Percentiles rank a stretch among this genome's conserved stretches.
Evolutionary conservation across 2,888 invertebrate species (phyloP).

Genomic region (Alitta virens): DNA sequence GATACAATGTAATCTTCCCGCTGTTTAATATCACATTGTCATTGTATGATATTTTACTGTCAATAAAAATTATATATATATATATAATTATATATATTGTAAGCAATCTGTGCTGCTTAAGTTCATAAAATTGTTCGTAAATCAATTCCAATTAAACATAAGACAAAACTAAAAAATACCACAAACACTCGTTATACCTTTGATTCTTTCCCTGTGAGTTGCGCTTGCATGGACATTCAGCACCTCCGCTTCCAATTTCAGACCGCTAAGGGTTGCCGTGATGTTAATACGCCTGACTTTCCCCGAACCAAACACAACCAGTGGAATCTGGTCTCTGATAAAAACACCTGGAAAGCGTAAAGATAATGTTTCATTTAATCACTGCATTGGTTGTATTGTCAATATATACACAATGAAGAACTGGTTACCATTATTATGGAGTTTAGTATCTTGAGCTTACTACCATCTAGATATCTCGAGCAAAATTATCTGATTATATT

Average conservation of each 20-base stretch:
- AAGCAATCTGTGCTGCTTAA: too few species aligned
- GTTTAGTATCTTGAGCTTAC: too few species aligned
- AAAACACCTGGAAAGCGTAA: slow-evolving; percentile 42
- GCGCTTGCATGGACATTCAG: slow-evolving; percentile 86
- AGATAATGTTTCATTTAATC: background rate
- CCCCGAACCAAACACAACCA: slow-evolving; percentile 78
- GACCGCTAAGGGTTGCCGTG: slow-evolving; percentile 85
- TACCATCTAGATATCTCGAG: too few species aligned
- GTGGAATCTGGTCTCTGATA: slow-evolving; percentile 53
- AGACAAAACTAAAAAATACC: too few species aligned
- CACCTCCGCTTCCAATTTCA: slow-evolving; percentile 92
- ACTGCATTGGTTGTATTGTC: too few species aligned
- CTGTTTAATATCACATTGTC: too few species aligned
- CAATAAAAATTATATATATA: too few species aligned
- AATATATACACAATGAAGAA: background rate
- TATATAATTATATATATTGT: too few species aligned
- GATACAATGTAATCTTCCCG: too few species aligned
- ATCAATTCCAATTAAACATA: too few species aligned
- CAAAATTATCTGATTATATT: background rate
- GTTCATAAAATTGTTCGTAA: too few species aligned
- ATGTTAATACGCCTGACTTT: slow-evolving; percentile 66
- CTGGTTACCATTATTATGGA: background rate
- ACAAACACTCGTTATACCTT: slow-evolving; percentile 44
- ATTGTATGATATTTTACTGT: too few species aligned
- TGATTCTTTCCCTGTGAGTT: slow-evolving; percentile 79